These are phyloP conservation scores for Melanotaenia maccullochi DNA, from an alignment of 2,797 vertebrate species.

Conservation along the genomic window DNA sequence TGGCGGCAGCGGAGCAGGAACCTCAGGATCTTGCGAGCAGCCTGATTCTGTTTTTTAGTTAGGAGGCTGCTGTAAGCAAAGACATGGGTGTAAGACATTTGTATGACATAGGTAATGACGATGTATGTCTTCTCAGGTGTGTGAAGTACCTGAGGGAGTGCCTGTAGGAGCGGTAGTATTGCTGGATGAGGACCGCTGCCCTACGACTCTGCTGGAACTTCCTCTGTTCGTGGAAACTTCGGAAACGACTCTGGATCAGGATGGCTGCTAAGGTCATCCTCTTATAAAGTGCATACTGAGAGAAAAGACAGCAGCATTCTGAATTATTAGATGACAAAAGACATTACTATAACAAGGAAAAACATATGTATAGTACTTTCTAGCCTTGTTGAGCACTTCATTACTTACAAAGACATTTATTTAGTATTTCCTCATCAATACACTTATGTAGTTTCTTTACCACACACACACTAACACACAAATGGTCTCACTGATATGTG, in stretches of 20 bases:
- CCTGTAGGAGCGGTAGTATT: slow-evolving; percentile 98
- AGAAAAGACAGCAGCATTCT: slow-evolving; percentile 54
- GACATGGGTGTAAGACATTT: slow-evolving; percentile 23
- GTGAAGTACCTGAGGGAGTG: slow-evolving; percentile 87
- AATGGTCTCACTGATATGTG: background rate
- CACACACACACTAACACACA: background rate
- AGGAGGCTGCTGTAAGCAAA: slow-evolving; percentile 91
- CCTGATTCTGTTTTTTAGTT: slow-evolving; percentile 99
- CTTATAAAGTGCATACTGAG: slow-evolving; percentile 99
- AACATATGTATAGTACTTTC: background rate
- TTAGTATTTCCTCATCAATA: background rate
- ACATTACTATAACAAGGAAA: background rate
- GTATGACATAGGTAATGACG: background rate
- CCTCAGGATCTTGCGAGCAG: slow-evolving; percentile 98
- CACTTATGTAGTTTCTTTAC: background rate
- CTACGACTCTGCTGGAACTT: slow-evolving; percentile 98
- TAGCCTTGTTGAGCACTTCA: background rate
- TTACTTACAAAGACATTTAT: background rate
- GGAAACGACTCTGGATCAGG: slow-evolving; percentile 99
- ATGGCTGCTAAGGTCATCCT: slow-evolving; percentile 99
- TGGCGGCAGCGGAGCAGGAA: slow-evolving; percentile 99
- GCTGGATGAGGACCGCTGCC: slow-evolving; percentile 98
- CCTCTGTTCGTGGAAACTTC: slow-evolving; percentile 98
- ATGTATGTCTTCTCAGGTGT: slow-evolving; percentile 4
- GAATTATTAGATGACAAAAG: background rate